These are phyloP conservation scores for Diuraphis noxia DNA, from an alignment of 1,140 invertebrate genomes.

Conservation along the genomic window DNA sequence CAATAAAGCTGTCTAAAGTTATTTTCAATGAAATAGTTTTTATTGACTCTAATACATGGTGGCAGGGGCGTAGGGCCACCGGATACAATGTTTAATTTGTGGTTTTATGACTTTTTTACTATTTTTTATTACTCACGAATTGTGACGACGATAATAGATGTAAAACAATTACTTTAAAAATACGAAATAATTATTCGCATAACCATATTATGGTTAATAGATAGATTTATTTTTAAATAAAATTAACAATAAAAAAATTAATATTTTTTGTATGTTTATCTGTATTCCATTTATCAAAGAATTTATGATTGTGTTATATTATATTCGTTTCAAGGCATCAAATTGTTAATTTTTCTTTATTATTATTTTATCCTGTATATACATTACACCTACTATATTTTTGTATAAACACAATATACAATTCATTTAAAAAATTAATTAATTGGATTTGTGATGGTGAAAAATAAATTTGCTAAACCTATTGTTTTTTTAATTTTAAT, in stretches of 20 bases:
- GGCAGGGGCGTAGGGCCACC: not conserved
- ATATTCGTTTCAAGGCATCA: not conserved
- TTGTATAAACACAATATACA: not conserved
- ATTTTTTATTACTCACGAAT: not conserved
- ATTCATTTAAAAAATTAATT: not conserved
- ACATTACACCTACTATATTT: not conserved
- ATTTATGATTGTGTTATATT: not conserved
- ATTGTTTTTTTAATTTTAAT: no score
- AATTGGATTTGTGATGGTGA: not conserved
- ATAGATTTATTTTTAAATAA: not conserved
- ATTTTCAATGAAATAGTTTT: not conserved
- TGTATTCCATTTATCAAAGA: not conserved
- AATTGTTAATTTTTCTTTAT: not conserved
- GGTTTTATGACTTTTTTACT: conserved; percentile 6
- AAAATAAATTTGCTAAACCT: not conserved
- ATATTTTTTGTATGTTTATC: not conserved
- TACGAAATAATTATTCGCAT: not conserved
- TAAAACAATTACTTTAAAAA: not conserved
- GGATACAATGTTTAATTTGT: not conserved
- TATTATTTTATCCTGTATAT: not conserved
- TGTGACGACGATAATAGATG: not conserved
- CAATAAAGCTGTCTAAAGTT: not conserved
- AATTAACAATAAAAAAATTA: not conserved
- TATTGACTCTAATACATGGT: not conserved
- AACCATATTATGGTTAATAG: not conserved